These are phyloP conservation scores for Trichoplusia ni DNA, from an alignment of 1,140 invertebrate species.

Conservation along the genomic window DNA sequence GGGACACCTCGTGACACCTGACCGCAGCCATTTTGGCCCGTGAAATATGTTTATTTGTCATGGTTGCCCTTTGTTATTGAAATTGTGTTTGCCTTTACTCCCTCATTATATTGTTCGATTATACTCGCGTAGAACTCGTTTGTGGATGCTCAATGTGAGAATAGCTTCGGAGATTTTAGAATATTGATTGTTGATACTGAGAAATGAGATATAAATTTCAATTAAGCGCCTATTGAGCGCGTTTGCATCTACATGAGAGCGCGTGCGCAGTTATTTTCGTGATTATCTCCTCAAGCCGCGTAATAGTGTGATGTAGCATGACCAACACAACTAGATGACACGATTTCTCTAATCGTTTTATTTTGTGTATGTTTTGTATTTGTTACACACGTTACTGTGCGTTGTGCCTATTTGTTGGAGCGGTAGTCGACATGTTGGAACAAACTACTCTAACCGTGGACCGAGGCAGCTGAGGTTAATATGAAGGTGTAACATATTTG, in stretches of 20 bases:
- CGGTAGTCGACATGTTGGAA: neutral
- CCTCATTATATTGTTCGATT: conserved; percentile 81
- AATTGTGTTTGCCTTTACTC: conserved; percentile 80
- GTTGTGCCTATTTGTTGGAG: neutral
- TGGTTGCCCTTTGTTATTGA: conserved; percentile 80
- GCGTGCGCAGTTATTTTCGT: conserved; percentile 65
- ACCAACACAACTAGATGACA: conserved; percentile 57
- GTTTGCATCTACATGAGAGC: conserved; percentile 53
- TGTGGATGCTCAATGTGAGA: conserved; percentile 73
- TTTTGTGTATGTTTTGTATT: conserved; percentile 32
- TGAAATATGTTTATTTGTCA: conserved; percentile 82
- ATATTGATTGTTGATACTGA: conserved; percentile 81
- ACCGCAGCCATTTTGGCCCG: conserved; percentile 79
- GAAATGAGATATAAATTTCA: conserved; percentile 81
- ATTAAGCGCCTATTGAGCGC: conserved; percentile 75
- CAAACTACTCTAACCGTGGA: neutral
- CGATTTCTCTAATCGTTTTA: conserved; percentile 57
- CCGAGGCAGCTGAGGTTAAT: neutral
- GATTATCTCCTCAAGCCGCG: conserved; percentile 65
- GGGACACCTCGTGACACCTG: conserved; percentile 71
- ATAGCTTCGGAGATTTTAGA: conserved; percentile 77
- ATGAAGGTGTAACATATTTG: neutral
- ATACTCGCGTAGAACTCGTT: conserved; percentile 74
- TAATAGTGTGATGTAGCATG: conserved; percentile 48
- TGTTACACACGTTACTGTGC: conserved; percentile 2